Evolutionary conservation across 2,797 vertebrate species (phyloP).

Genomic region (Cossypha niveicapilla): DNA sequence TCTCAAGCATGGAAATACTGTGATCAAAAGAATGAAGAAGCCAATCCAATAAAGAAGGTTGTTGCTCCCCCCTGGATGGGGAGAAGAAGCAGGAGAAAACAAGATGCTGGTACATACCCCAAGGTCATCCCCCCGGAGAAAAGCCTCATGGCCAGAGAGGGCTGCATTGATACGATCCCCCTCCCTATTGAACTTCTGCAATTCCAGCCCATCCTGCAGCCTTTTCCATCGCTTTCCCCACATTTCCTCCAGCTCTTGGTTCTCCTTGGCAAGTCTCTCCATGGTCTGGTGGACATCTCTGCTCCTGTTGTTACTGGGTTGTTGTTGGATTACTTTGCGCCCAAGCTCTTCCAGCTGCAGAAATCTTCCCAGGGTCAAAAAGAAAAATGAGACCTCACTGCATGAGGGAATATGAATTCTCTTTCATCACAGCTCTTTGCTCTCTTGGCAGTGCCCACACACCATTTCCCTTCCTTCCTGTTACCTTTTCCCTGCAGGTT

Average conservation of each 20-base stretch:
- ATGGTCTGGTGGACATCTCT: slow-evolving; percentile 68
- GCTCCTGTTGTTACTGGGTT: background rate
- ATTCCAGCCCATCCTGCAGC: slow-evolving; percentile 78
- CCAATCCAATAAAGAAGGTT: background rate
- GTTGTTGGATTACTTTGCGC: slow-evolving; percentile 38
- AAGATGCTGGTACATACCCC: slow-evolving; percentile 74
- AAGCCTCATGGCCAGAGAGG: slow-evolving; percentile 81
- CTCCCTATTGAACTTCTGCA: slow-evolving; percentile 82
- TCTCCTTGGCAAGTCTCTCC: slow-evolving; percentile 70
- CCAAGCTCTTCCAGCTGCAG: slow-evolving; percentile 63
- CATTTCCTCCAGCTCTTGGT: slow-evolving; percentile 70
- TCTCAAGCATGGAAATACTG: background rate
- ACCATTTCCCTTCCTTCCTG: background rate
- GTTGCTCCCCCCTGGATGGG: background rate
- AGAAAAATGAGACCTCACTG: background rate
- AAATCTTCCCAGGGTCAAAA: slow-evolving; percentile 47
- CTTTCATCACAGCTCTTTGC: background rate
- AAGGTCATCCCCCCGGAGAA: slow-evolving; percentile 76
- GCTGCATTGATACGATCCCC: slow-evolving; percentile 80
- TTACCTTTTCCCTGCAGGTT: background rate
- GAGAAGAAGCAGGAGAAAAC: background rate
- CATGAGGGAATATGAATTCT: background rate
- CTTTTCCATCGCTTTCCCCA: slow-evolving; percentile 72
- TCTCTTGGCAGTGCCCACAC: background rate
- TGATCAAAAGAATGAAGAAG: background rate